Evolutionary conservation across 2,888 invertebrate genomes (phyloP), one percentile per base, ranked within the genome.

Genomic region (Ypsolopha scabrella): DNA sequence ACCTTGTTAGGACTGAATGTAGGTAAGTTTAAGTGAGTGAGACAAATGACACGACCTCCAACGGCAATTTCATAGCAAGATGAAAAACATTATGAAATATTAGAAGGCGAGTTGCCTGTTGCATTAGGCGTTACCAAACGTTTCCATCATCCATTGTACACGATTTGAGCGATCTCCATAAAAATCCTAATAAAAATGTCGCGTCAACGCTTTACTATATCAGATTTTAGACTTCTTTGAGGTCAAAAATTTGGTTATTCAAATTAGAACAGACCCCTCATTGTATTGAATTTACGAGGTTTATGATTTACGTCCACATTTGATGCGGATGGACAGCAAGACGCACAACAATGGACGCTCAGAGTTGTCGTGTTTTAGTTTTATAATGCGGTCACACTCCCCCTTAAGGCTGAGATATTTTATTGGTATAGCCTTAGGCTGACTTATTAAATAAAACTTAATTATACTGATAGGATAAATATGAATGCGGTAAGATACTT

Each of bases 201-300:
- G 51, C 47, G 53, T 49, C 55, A 52, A 53, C 54, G 50, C 39
- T 38, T 51, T 53, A 55, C n/a, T 55, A 44, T 37, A 50, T 41
- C 13, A 34, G 36, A 50, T 14, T 36, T 43, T 24, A 24, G 24
- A 24, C 24, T 24, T 24, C 24, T 24, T 24, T 50, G 37, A 35
- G 49, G 54, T 48, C 50, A 62, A 65, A 63, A 56, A 62, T 62
- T 62, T 62, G 58, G 60, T 63, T 70, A 80, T 79, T 75, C 72
- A 80, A 78, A 81, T 76, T 76, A 68, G 79, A 78, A 81, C 77
- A 80, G 73, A 77, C 77, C 70, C 67, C 69, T 78, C 80, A 76
- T 85, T 83, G 83, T 68, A 77, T 78, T 75, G 80, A 80, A 85
- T 82, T 83, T 85, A 85, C 75, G 80, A 78, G 76, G 71, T 73